Evolutionary conservation across 2,888 invertebrate genomes (phyloP).

Genomic region (Megaustenia siamemsis): DNA sequence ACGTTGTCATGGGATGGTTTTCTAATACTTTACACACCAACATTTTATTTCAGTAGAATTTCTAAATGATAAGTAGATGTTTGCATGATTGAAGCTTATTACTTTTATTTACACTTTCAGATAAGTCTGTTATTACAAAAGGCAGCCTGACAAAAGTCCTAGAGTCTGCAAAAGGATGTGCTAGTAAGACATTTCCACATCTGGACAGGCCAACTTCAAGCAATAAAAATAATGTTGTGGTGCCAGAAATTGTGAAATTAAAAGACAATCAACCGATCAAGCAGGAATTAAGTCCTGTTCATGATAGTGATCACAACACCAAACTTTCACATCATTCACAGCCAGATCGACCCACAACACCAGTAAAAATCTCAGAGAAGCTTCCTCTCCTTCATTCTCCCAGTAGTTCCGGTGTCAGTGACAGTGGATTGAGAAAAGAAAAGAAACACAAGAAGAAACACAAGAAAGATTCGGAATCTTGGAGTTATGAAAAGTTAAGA

Average conservation of each 20-base stretch:
- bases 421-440: conserved; percentile 62
- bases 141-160: not conserved
- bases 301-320: not conserved
- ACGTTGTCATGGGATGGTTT: too few relatives aligned
- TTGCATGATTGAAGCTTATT: not conserved
- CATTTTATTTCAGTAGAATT: too few relatives aligned
- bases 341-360: conserved; percentile 65
- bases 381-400: conserved; percentile 56
- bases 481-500: conserved; percentile 51
- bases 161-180: not conserved
- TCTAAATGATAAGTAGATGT: too few relatives aligned
- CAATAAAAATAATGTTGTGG: not conserved
- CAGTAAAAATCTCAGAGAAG: conserved; percentile 57
- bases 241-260: not conserved
- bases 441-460: conserved; percentile 70
- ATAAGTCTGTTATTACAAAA: not conserved
- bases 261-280: not conserved
- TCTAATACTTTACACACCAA: too few relatives aligned
- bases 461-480: conserved; percentile 57
- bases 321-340: not conserved
- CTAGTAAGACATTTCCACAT: too few relatives aligned
- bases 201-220: not conserved
- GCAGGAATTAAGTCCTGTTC: not conserved
- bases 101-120: not conserved
- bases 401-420: conserved; percentile 28